Percentiles rank a stretch among this genome's conserved stretches.
phyloP scores from a whole-genome alignment of 2,888 invertebrate genomes.

The Xanthia icteritia region DNA sequence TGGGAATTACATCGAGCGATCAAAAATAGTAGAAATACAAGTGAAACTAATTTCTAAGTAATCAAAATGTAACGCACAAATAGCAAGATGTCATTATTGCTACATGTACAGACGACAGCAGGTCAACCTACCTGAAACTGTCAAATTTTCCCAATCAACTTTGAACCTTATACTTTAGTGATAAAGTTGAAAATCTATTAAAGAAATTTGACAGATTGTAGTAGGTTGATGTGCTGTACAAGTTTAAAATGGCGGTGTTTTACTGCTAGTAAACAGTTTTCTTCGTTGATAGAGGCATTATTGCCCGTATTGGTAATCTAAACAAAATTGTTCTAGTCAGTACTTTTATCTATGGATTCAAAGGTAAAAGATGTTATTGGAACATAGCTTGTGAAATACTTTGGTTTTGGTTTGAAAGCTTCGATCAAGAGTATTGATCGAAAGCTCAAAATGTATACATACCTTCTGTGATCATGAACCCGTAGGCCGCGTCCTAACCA shows the following conservation, averaged over 20 bases:
- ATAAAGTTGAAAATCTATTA: no score
- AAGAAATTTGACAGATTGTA: no score
- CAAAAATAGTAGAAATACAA: slow-evolving; percentile 7
- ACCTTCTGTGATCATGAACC: not conserved
- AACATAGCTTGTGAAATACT: not conserved
- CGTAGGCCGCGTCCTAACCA: not conserved
- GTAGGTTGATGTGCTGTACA: no score
- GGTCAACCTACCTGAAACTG: no score
- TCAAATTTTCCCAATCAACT: no score
- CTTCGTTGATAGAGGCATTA: not conserved
- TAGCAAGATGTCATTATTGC: not conserved
- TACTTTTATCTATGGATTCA: not conserved
- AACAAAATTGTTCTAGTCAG: slow-evolving; percentile 16
- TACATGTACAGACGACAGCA: no score
- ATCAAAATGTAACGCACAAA: slow-evolving; percentile 31
- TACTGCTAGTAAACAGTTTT: not conserved
- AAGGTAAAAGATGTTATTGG: not conserved
- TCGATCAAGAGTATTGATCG: not conserved
- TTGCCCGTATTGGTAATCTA: not conserved
- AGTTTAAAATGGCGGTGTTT: not conserved
- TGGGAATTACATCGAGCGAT: slow-evolving; percentile 14
- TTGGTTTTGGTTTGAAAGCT: not conserved
- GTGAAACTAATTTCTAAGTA: not conserved
- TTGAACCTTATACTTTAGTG: no score
- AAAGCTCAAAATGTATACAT: no score